These are phyloP conservation scores for Cairina moschata DNA, from an alignment of 2,113 vertebrate genomes.

Conservation along the genomic window DNA sequence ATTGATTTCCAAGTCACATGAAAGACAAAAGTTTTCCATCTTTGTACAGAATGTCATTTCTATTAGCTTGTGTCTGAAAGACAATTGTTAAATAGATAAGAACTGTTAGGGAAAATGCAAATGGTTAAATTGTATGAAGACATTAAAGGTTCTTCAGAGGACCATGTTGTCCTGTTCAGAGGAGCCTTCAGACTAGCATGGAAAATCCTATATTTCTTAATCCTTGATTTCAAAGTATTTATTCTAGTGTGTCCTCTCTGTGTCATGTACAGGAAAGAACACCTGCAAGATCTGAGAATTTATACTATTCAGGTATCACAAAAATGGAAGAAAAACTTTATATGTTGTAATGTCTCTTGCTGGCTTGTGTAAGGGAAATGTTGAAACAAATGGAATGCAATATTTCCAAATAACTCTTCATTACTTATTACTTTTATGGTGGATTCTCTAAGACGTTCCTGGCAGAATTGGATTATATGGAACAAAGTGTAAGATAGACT, in stretches of 20 bases:
- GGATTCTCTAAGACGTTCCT: not conserved
- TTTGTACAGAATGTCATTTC: not conserved
- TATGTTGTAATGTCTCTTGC: not conserved
- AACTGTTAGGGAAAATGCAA: not conserved
- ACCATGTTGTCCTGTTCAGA: not conserved
- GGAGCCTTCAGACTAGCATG: not conserved
- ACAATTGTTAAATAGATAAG: not conserved
- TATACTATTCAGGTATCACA: not conserved
- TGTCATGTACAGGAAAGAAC: not conserved
- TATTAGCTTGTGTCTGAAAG: not conserved
- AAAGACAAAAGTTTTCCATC: conserved; percentile 54
- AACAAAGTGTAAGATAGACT: not conserved
- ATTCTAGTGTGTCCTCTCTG: not conserved
- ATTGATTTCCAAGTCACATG: conserved; percentile 63
- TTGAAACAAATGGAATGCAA: not conserved
- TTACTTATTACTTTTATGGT: not conserved
- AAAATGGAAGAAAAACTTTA: not conserved
- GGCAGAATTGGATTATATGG: not conserved
- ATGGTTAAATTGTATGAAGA: not conserved
- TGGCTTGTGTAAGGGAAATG: not conserved
- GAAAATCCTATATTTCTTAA: not conserved
- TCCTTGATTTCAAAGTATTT: not conserved
- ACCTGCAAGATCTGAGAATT: not conserved
- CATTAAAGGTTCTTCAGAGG: not conserved
- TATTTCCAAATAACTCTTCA: not conserved